Percentiles rank a stretch among this genome's conserved stretches.
phyloP scores from a whole-genome alignment of 1,140 invertebrate species.

The Conus ventricosus region DNA sequence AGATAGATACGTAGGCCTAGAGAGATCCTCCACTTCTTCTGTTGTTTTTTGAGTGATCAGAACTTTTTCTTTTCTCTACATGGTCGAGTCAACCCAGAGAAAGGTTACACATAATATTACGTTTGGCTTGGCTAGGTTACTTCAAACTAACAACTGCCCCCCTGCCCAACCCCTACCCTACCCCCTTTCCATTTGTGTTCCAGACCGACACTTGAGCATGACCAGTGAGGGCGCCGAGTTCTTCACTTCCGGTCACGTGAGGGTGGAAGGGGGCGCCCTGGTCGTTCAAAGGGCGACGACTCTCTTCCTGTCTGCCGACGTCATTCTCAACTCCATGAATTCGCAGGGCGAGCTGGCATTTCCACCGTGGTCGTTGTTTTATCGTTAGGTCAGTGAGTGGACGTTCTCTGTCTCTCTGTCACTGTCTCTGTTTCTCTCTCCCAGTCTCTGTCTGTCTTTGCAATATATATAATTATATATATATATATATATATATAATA shows the following conservation, averaged over 20 bases:
- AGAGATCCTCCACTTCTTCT: too few relatives aligned
- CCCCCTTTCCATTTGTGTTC: not conserved
- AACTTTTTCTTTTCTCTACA: too few relatives aligned
- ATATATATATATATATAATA: not conserved
- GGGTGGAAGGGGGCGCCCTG: not conserved
- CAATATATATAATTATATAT: not conserved
- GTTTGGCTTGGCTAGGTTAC: too few relatives aligned
- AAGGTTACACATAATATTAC: too few relatives aligned
- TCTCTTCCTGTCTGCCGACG: conserved; percentile 23
- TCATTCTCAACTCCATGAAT: conserved; percentile 8
- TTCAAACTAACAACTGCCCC: too few relatives aligned
- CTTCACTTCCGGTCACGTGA: conserved; percentile 29
- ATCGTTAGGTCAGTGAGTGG: conserved; percentile 7
- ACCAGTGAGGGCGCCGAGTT: not conserved
- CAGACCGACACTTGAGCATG: conserved; percentile 12
- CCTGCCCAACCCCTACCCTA: too few relatives aligned
- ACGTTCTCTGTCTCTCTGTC: not conserved
- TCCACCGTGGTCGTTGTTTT: not conserved
- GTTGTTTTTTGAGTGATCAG: too few relatives aligned
- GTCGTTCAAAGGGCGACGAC: not conserved
- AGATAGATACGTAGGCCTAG: too few relatives aligned
- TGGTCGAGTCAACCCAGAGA: too few relatives aligned
- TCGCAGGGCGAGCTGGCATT: not conserved
- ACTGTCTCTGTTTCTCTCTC: not conserved
- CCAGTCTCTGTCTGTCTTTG: not conserved